These are phyloP conservation scores for Megalops cyprinoides DNA, from an alignment of 2,797 vertebrate species.

Conservation along the genomic window DNA sequence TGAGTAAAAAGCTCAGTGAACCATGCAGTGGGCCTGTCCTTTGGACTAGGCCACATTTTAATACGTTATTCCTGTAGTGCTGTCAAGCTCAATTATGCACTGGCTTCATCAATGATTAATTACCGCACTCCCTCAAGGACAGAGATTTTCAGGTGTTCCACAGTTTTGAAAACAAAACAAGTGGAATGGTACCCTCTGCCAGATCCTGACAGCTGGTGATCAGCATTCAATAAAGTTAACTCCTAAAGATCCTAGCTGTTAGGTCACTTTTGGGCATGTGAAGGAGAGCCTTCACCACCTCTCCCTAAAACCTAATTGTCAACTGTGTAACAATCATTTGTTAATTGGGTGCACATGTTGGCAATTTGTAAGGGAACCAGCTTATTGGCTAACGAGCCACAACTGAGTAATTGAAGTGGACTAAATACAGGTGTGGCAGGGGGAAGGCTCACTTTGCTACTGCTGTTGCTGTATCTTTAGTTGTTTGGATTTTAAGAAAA, in stretches of 20 bases:
- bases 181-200: neutral
- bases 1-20: no score
- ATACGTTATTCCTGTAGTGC: neutral
- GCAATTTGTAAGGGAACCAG: no score
- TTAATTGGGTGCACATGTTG: no score
- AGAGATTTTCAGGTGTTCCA: neutral
- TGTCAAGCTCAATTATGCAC: conserved; percentile 7
- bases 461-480: no score
- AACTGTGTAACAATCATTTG: no score
- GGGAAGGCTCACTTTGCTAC: no score
- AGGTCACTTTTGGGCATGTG: neutral
- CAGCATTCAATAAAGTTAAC: neutral
- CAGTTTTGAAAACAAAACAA: conserved; percentile 2
- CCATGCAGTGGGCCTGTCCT: neutral
- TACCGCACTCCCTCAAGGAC: neutral
- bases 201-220: neutral
- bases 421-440: no score
- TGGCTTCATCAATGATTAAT: neutral
- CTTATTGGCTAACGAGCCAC: no score
- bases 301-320: no score
- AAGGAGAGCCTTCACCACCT: no score
- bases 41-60: neutral
- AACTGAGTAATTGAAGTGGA: no score
- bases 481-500: no score
- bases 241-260: neutral